Evolutionary conservation across 2,888 invertebrate species (phyloP).

Genomic region (Cyaniris semiargus): DNA sequence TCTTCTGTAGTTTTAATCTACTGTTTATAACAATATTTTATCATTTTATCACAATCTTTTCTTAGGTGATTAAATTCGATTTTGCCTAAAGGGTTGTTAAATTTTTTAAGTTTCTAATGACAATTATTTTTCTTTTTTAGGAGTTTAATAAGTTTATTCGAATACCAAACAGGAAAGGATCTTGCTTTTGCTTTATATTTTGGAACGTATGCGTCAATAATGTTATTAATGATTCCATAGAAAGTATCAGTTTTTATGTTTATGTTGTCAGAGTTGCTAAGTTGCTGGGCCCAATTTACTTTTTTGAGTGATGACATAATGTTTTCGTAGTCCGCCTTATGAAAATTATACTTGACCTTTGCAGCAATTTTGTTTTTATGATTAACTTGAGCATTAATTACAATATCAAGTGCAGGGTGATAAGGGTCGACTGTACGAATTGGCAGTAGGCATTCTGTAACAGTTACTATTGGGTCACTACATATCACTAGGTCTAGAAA

Average conservation of each 20-base stretch:
- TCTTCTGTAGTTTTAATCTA: not conserved
- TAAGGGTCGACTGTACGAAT: not conserved
- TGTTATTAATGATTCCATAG: too few species aligned
- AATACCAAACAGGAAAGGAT: too few species aligned
- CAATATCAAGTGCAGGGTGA: not conserved
- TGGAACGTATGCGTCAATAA: too few species aligned
- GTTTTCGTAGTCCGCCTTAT: too few species aligned
- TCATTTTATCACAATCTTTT: slow-evolving; percentile 8
- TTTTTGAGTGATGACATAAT: too few species aligned
- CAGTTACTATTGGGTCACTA: not conserved
- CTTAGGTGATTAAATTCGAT: not conserved
- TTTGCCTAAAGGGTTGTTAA: slow-evolving; percentile 14
- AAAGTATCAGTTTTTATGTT: too few species aligned
- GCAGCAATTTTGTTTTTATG: not conserved
- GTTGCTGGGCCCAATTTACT: too few species aligned
- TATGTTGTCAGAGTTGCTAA: too few species aligned
- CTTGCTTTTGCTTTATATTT: too few species aligned
- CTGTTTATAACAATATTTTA: not conserved
- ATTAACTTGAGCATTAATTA: not conserved
- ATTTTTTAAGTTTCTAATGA: slow-evolving; percentile 11
- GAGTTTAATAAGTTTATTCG: too few species aligned
- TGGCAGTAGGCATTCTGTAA: not conserved
- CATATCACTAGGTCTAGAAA: slow-evolving; percentile 8
- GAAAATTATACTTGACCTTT: slow-evolving; percentile 8
- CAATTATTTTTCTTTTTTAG: not conserved